Conservation (phyloP, 2,797 vertebrate genomes). For the Microchirus variegatus region DNA sequence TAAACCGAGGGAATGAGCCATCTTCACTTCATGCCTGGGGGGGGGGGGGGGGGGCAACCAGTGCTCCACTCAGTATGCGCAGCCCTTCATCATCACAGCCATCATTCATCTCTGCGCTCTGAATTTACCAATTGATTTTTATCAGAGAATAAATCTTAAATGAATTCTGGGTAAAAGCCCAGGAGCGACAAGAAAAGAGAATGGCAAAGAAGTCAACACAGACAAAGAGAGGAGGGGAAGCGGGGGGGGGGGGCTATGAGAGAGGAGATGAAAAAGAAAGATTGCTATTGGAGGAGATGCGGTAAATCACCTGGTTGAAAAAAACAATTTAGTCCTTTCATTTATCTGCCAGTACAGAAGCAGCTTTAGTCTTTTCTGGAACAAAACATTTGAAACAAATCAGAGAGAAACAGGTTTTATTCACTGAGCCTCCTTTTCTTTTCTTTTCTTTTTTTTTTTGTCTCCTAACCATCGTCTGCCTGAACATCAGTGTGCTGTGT, state of each 20-base stretch:
- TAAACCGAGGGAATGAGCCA: conserved; percentile 22
- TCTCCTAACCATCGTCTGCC: background rate
- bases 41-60: conserved; percentile 9
- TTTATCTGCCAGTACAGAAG: conserved; percentile 37
- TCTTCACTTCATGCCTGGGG: conserved; percentile 19
- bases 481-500: conserved; percentile 22
- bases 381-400: conserved; percentile 32
- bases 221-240: conserved; percentile 22
- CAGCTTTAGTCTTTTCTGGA: conserved; percentile 21
- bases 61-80: conserved; percentile 3
- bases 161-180: conserved; percentile 55
- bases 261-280: conserved; percentile 46
- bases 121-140: conserved; percentile 61
- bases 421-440: too few species aligned
- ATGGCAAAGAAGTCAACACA: conserved; percentile 46
- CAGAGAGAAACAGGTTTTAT: conserved; percentile 26
- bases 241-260: conserved; percentile 3
- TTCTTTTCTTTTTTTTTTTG: conserved; percentile 13
- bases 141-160: conserved; percentile 64
- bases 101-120: conserved; percentile 55
- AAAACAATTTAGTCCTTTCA: conserved; percentile 37
- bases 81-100: conserved; percentile 20
- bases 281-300: conserved; percentile 41
- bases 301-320: conserved; percentile 47
- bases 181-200: conserved; percentile 30